Percentiles rank a stretch among this genome's conserved stretches.
Evolutionary conservation across 2,113 vertebrate genomes (phyloP).

Genomic region (Bolborhynchus lineola): DNA sequence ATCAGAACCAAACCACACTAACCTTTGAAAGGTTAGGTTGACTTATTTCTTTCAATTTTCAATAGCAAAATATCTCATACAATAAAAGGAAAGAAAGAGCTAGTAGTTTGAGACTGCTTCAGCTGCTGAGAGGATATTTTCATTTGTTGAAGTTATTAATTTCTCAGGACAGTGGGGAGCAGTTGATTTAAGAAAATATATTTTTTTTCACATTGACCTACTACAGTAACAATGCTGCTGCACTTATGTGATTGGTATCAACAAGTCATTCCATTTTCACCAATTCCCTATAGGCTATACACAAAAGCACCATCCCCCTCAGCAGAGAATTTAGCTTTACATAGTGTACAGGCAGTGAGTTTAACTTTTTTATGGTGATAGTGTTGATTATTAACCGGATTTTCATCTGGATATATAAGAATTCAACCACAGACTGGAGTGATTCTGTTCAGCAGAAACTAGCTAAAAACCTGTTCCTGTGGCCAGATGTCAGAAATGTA

Average conservation of each 20-base stretch:
- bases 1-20: neutral
- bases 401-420: neutral
- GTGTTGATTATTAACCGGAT: neutral
- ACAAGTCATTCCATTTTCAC: neutral
- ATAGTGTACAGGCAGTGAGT: neutral
- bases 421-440: neutral
- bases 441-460: neutral
- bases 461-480: neutral
- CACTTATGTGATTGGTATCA: neutral
- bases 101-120: neutral
- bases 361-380: neutral
- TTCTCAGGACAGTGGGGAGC: neutral
- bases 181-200: neutral
- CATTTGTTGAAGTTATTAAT: neutral
- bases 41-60: constrained; percentile 27
- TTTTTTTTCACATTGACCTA: neutral
- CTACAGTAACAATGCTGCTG: neutral
- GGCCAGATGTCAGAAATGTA: neutral
- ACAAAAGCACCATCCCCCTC: neutral
- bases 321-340: neutral
- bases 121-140: neutral
- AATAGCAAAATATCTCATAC: neutral
- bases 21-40: constrained; percentile 15
- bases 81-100: neutral
- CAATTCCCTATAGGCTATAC: neutral